phyloP scores from a whole-genome alignment of 2,113 vertebrate species.

The Cyanoliseus patagonus region DNA sequence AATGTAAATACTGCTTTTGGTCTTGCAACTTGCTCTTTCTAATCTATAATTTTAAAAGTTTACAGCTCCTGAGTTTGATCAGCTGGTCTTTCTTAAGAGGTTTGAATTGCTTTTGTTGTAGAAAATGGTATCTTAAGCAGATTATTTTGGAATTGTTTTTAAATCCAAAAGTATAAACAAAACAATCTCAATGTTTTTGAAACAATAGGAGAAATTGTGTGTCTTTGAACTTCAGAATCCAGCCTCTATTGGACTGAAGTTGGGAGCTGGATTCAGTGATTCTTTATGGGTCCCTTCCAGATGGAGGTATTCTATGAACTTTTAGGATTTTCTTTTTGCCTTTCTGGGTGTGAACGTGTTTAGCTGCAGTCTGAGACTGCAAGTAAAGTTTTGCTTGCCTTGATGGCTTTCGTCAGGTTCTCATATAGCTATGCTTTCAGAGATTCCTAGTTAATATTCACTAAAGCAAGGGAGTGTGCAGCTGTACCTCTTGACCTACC shows the following conservation, averaged over 20 bases:
- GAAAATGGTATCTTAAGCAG: neutral
- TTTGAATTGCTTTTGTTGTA: neutral
- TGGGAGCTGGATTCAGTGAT: neutral
- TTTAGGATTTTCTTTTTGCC: neutral
- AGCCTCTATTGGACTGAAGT: neutral
- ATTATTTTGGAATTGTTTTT: neutral
- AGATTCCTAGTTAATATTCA: neutral
- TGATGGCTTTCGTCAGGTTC: neutral
- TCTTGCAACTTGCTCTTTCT: neutral
- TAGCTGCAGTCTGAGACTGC: neutral
- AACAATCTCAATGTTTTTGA: neutral
- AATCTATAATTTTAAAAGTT: neutral
- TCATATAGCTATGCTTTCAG: neutral
- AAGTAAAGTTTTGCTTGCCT: neutral
- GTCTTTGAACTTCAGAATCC: neutral
- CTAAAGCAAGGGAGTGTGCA: neutral
- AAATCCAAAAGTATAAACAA: neutral
- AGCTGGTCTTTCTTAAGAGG: neutral
- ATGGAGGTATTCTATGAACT: neutral
- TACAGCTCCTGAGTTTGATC: neutral
- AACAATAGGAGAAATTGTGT: neutral
- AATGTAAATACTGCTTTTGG: neutral
- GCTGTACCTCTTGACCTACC: neutral
- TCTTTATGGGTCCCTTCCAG: neutral
- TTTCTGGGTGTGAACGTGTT: neutral